A percentile compares a stretch with the other conserved stretches of the same genome.
Evolutionary conservation across 2,888 invertebrate genomes (phyloP).

Genomic region (Drosophila meridionalis): DNA sequence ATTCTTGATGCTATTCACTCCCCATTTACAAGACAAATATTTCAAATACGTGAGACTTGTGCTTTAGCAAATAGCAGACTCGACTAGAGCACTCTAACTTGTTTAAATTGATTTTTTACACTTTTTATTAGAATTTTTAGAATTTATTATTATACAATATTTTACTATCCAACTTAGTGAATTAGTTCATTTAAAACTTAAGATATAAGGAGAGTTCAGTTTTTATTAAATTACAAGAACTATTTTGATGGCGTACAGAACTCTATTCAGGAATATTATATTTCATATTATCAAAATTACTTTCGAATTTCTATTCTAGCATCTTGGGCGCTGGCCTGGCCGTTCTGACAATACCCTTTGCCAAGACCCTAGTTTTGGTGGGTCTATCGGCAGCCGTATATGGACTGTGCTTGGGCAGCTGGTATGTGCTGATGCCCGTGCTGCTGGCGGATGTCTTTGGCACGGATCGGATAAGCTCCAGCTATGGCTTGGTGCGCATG

Average conservation of each 20-base stretch:
- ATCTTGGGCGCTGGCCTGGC: slow-evolving; percentile 89
- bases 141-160: not conserved
- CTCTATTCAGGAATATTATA: too few relatives aligned
- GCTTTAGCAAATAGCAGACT: too few relatives aligned
- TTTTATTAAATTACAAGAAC: too few relatives aligned
- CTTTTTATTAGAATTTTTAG: not conserved
- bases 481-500: slow-evolving; percentile 91
- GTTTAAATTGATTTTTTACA: not conserved
- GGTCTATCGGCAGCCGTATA: slow-evolving; percentile 89
- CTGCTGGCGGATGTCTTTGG: slow-evolving; percentile 91
- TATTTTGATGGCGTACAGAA: too few relatives aligned
- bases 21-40: too few relatives aligned
- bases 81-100: too few relatives aligned
- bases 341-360: slow-evolving; percentile 88
- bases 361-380: slow-evolving; percentile 88
- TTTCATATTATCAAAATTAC: too few relatives aligned
- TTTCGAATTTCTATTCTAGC: slow-evolving; percentile 84
- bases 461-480: slow-evolving; percentile 90
- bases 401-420: slow-evolving; percentile 90
- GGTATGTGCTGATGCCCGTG: slow-evolving; percentile 91
- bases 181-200: too few relatives aligned
- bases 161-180: not conserved
- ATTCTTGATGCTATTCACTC: too few relatives aligned
- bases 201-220: too few relatives aligned
- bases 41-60: too few relatives aligned